Percentiles rank a stretch among this genome's conserved stretches.
Conservation (phyloP, 2,888 invertebrate species). For the Xestia ashworthii region DNA sequence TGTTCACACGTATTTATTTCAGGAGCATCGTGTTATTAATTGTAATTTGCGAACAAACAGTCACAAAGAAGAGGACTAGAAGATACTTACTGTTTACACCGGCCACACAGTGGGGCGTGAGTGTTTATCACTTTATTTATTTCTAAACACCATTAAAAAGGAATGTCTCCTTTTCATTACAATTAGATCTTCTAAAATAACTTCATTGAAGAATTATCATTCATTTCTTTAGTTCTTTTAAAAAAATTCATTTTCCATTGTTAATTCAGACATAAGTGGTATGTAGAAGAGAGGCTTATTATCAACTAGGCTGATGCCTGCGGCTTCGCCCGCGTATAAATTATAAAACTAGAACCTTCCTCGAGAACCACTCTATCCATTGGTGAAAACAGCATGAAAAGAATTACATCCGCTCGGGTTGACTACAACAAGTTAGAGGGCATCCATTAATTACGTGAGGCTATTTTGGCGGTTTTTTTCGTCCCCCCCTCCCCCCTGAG, state of each 20-base stretch:
- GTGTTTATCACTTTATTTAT: slow-evolving; percentile 64
- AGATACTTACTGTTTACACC: slow-evolving; percentile 83
- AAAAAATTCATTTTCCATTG: not conserved
- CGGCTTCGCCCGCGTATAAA: too few relatives aligned
- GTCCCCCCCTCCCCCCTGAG: too few relatives aligned
- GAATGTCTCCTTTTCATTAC: not conserved
- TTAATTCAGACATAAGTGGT: not conserved
- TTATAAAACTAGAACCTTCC: too few relatives aligned
- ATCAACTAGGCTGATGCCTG: too few relatives aligned
- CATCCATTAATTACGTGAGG: too few relatives aligned
- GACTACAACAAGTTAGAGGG: too few relatives aligned
- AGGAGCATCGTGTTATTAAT: slow-evolving; percentile 66
- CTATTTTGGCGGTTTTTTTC: too few relatives aligned
- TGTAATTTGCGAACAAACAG: slow-evolving; percentile 64
- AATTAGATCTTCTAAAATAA: slow-evolving; percentile 3
- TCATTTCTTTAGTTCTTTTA: not conserved
- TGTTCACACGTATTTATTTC: slow-evolving; percentile 49
- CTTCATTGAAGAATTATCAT: not conserved
- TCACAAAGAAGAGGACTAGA: slow-evolving; percentile 74
- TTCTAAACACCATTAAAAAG: slow-evolving; percentile 9
- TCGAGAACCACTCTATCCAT: too few relatives aligned
- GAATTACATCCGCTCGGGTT: too few relatives aligned
- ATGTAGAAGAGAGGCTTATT: not conserved
- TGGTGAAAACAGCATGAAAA: too few relatives aligned
- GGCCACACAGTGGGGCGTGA: slow-evolving; percentile 85